Evolutionary conservation across 1,140 invertebrate species (phyloP).

Genomic region (Ceratina calcarata): DNA sequence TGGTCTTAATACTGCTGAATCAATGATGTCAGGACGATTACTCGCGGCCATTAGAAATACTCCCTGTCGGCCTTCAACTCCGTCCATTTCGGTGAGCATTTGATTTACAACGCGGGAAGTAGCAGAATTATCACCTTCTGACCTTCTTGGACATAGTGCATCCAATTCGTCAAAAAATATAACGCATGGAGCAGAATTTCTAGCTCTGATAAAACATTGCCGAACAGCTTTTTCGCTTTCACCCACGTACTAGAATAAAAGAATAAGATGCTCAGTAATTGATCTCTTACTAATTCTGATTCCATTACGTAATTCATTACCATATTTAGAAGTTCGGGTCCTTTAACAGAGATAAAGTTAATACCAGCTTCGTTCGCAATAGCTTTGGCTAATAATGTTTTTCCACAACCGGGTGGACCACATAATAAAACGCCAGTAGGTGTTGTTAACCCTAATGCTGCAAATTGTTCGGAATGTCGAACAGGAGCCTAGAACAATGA

Average conservation of each 20-base stretch:
- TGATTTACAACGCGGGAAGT: slow-evolving; percentile 96
- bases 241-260: slow-evolving; percentile 92
- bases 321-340: slow-evolving; percentile 98
- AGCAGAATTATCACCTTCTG: slow-evolving; percentile 86
- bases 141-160: slow-evolving; percentile 95
- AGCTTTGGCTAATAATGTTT: slow-evolving; percentile 95
- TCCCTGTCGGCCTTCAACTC: slow-evolving; percentile 92
- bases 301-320: slow-evolving; percentile 76
- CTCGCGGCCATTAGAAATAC: slow-evolving; percentile 98
- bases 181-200: slow-evolving; percentile 97
- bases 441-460: slow-evolving; percentile 87
- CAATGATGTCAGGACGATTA: slow-evolving; percentile 98
- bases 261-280: neutral
- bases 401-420: slow-evolving; percentile 97
- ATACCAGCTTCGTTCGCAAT: slow-evolving; percentile 97
- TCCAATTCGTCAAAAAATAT: slow-evolving; percentile 99
- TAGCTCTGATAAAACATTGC: slow-evolving; percentile 95
- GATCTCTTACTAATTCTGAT: neutral
- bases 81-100: slow-evolving; percentile 99
- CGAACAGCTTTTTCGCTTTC: slow-evolving; percentile 98
- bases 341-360: slow-evolving; percentile 98
- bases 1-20: slow-evolving; percentile 96
- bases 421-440: slow-evolving; percentile 95
- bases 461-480: slow-evolving; percentile 89
- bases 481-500: slow-evolving; percentile 88